Conservation (phyloP, 2,888 invertebrate genomes). For the Hypsopygia costalis region DNA sequence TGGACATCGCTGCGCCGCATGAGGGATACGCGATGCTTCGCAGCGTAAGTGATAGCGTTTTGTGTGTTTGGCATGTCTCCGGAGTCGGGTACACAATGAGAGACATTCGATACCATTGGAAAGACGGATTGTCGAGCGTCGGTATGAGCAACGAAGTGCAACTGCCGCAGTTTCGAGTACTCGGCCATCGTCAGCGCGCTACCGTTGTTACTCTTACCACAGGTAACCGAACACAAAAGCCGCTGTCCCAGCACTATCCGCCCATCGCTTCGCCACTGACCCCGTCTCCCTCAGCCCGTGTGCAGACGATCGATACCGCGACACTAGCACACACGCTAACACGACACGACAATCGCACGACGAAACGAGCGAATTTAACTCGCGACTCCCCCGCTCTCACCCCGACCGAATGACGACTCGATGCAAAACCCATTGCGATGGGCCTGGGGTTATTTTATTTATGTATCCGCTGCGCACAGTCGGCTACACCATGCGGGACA, state of each 20-base stretch:
- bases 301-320: conserved; percentile 65
- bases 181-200: conserved; percentile 97
- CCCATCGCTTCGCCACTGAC: conserved; percentile 67
- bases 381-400: conserved; percentile 64
- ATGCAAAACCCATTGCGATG: conserved; percentile 78
- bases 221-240: conserved; percentile 85
- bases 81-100: conserved; percentile 98
- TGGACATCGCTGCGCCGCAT: conserved; percentile 44
- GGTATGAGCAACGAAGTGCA: conserved; percentile 97
- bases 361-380: conserved; percentile 60
- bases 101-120: conserved; percentile 98
- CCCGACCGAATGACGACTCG: conserved; percentile 71
- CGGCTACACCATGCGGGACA: conserved; percentile 99
- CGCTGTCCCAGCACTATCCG: conserved; percentile 63
- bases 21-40: conserved; percentile 57
- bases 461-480: conserved; percentile 85
- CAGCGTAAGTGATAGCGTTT: conserved; percentile 81
- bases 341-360: conserved; percentile 68
- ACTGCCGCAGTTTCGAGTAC: conserved; percentile 97
- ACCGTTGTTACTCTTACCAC: conserved; percentile 97
- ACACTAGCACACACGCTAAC: conserved; percentile 74
- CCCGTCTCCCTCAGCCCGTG: conserved; percentile 76
- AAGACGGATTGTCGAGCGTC: conserved; percentile 94
- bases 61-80: conserved; percentile 81
- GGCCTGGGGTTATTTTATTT: conserved; percentile 77